Base-by-base conservation (phyloP, 2,888 invertebrate genomes). In the Ypsolopha scabrella region DNA sequence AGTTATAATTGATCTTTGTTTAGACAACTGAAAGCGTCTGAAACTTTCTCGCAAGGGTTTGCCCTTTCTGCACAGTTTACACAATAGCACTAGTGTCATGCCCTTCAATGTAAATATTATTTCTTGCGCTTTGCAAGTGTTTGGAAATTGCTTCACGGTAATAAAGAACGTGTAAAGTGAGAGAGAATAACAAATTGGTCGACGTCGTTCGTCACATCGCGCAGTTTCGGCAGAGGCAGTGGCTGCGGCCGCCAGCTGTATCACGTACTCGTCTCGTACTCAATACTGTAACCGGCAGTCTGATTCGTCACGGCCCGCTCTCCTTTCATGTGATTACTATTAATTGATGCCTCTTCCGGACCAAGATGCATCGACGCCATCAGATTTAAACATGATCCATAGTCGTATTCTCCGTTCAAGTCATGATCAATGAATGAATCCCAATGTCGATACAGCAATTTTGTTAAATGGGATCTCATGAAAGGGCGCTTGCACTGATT, bases 401-500 rank as follows among this genome's bases (percentile, higher is more conserved):
- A 6, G 10, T 39, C 9, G 3, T n/a, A 11, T 6, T n/a, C 10
- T 39, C 11, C 39, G 39, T 39, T 39, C 11, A 9, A 39, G 33
- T 52, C 50, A 70, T 70, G 61, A 68, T 69, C 68, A 70, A 67
- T 70, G 67, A 65, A 66, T 63, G 67, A 65, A 66, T 63, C 41
- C 37, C n/a, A 41, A 34, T 45, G 66, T 67, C 72, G 65, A 70
- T 67, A 69, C 62, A 70, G 62, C 69, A 70, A 73, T 74, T 68
- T 64, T 59, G 57, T 66, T 68, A 75, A 74, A 80, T 76, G 70
- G 72, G 65, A 62, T 66, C 64, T 65, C 66, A 72, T 70, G 67
- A 70, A 68, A 68, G 63, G 60, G 65, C 67, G 63, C 67, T 72
- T 68, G 67, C 66, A 68, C 69, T 73, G 63, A 62, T 72, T 69